Base-by-base conservation (phyloP, 2,888 invertebrate species). In the Campoletis raptor region DNA sequence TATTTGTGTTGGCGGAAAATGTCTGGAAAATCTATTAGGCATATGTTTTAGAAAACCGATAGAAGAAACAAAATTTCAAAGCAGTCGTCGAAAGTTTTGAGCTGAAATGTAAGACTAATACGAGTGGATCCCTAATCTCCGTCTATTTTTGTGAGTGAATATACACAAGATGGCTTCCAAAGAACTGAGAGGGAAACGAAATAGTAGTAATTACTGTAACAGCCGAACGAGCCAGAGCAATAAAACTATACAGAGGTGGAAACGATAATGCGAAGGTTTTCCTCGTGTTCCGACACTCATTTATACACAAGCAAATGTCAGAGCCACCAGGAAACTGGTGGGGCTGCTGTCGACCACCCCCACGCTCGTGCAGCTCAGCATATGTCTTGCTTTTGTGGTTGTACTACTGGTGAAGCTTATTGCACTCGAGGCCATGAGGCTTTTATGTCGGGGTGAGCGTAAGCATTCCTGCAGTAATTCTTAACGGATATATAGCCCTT, bases 341-440 rank as follows among this genome's bases (percentile, higher is more conserved):
- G 72, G 18, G 61, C 61, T 52, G 69, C n/a, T 69, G 57, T 40
- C 61, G 72, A 73, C 86, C 83, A 83, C 77, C 86, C 81, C 83
- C 86, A 70, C 80, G 77, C 80, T 70, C 80, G 67, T 77, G 83
- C 78, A 73, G 78, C 73, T 85, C 81, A 54, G 80, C 85, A 86
- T 86, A 83, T 86, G 80, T 83, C 76, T 83, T 64, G 54, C 80
- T 80, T 76, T 80, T 82, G 85, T 82, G 82, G 78, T 85, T 79
- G 70, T 76, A 76, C 70, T 72, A 73, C 64, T 45, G 64, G 18
- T 24, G 36, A 48, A 52, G 54, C 45, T 40, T 69, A 70, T 37
- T 72, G 66, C 54, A 69, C 40, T 12, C 30, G 42, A 45, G 36
- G 64, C 72, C 69, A 64, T 42, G 80, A 42, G 74, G 80, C 18